Conservation (phyloP, 2,797 vertebrate genomes). For the Syncerus caffer region DNA sequence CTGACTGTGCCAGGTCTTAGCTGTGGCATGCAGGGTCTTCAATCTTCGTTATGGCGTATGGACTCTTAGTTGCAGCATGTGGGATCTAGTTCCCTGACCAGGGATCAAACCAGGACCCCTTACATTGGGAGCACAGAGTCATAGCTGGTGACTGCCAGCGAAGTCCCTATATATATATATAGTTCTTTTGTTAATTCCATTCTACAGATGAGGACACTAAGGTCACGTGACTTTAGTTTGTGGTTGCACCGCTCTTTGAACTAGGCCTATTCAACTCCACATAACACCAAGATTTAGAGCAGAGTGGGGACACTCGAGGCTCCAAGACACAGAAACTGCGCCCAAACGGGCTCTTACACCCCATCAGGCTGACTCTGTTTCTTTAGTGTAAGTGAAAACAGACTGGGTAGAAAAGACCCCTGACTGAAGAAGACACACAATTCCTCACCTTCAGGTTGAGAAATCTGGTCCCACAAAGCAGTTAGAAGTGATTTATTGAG, state of each 20-base stretch:
- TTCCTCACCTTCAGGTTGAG: background rate
- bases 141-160: background rate
- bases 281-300: background rate
- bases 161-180: background rate
- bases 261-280: background rate
- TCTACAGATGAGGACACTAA: background rate
- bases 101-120: background rate
- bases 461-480: background rate
- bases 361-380: background rate
- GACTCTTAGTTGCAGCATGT: background rate
- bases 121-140: background rate
- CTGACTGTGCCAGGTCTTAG: background rate
- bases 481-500: background rate
- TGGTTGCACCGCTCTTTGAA: background rate
- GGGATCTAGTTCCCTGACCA: background rate
- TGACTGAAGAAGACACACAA: background rate
- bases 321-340: background rate
- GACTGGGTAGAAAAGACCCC: background rate
- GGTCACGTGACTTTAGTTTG: background rate
- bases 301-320: background rate
- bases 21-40: fast-evolving
- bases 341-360: background rate
- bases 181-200: background rate
- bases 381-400: background rate
- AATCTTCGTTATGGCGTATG: background rate